phyloP scores from a whole-genome alignment of 2,797 vertebrate species.

The Pogonophryne albipinna region DNA sequence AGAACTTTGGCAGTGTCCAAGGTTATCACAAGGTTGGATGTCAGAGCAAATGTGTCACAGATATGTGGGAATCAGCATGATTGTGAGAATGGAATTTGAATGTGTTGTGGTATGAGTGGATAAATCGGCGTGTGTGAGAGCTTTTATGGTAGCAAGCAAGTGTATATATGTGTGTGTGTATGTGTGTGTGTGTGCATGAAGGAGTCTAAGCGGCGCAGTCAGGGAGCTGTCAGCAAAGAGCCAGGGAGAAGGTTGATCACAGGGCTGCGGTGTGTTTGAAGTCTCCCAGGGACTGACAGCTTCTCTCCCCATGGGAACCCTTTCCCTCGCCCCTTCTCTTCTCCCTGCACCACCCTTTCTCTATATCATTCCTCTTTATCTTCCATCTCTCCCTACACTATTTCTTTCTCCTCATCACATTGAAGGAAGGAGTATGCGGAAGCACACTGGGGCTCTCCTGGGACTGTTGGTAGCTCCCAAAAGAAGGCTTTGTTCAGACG shows the following conservation, averaged over 20 bases:
- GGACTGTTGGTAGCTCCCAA: constrained; percentile 59
- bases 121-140: constrained; percentile 64
- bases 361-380: constrained; percentile 68
- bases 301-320: constrained; percentile 78
- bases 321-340: constrained; percentile 62
- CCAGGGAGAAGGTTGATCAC: constrained; percentile 85
- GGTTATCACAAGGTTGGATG: constrained; percentile 53
- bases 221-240: constrained; percentile 84
- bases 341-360: constrained; percentile 59
- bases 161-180: constrained; percentile 37
- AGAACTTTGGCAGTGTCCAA: constrained; percentile 53
- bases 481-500: constrained; percentile 64
- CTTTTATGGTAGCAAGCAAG: constrained; percentile 57
- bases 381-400: constrained; percentile 54
- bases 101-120: constrained; percentile 69
- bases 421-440: constrained; percentile 42
- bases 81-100: constrained; percentile 75
- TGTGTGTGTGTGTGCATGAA: constrained; percentile 51
- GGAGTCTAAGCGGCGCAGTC: constrained; percentile 80
- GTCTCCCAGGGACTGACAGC: constrained; percentile 88
- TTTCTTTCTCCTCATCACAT: constrained; percentile 38
- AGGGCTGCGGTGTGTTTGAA: constrained; percentile 84
- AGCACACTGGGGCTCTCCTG: constrained; percentile 56
- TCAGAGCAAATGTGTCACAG: constrained; percentile 45
- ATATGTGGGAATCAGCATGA: constrained; percentile 57